Conservation (phyloP, 2,888 invertebrate genomes). For the Drosophila niveifrons region DNA sequence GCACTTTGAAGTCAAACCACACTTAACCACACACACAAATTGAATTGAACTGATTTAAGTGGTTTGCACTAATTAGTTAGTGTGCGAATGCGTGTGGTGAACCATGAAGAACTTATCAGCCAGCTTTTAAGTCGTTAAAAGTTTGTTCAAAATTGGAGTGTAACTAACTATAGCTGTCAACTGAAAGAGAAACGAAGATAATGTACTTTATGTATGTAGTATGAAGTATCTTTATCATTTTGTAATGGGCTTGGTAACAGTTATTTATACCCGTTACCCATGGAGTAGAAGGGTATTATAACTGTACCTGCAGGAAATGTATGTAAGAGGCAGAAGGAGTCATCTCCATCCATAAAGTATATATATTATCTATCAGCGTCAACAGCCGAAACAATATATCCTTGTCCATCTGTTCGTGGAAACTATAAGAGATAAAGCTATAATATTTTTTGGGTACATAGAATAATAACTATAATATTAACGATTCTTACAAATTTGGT, state of each 20-base stretch:
- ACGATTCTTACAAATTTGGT: no score
- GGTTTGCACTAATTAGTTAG: slow-evolving; percentile 41
- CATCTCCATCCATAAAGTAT: no score
- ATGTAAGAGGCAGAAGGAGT: no score
- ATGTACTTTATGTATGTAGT: neutral
- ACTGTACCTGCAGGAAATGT: no score
- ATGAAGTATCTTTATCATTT: neutral
- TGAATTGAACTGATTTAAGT: slow-evolving; percentile 33
- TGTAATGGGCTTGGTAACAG: neutral
- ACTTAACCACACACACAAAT: slow-evolving; percentile 1
- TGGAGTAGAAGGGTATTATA: no score
- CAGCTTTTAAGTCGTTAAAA: slow-evolving; percentile 1
- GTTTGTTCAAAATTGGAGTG: neutral
- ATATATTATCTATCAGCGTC: no score
- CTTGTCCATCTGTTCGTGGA: no score
- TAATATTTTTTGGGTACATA: no score
- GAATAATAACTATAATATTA: no score
- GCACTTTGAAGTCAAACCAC: slow-evolving; percentile 38
- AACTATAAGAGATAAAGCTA: no score
- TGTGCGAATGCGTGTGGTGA: slow-evolving; percentile 11
- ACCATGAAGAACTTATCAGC: slow-evolving; percentile 11
- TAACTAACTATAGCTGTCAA: neutral
- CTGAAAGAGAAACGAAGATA: slow-evolving; percentile 3
- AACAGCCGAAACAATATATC: no score
- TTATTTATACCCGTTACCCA: neutral